Evolutionary conservation across 2,113 vertebrate genomes (phyloP).

Genomic region (Boleophthalmus pectinirostris): DNA sequence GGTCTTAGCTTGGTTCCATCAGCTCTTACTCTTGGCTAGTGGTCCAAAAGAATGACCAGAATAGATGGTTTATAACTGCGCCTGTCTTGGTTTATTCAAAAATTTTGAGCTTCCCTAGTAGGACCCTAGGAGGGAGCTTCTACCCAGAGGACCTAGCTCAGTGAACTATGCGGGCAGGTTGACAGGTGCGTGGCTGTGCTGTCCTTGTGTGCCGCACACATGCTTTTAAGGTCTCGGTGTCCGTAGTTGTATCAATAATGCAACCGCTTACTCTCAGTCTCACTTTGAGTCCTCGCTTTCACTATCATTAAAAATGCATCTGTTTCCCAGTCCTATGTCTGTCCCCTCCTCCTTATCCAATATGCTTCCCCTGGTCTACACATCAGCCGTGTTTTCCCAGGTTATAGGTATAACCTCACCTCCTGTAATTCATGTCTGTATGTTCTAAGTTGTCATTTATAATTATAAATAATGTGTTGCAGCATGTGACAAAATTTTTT

Average conservation of each 20-base stretch:
- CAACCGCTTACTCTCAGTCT: conserved; percentile 55
- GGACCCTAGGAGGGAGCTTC: not conserved
- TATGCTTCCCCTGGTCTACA: conserved; percentile 22
- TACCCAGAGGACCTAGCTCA: not conserved
- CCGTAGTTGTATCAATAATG: conserved; percentile 72
- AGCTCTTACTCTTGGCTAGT: conserved; percentile 9
- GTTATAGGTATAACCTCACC: not conserved
- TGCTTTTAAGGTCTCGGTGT: conserved; percentile 60
- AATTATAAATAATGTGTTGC: not conserved
- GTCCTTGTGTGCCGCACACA: conserved; percentile 20
- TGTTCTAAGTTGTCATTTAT: not conserved
- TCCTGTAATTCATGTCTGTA: not conserved
- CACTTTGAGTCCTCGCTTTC: conserved; percentile 57
- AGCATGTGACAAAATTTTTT: not conserved
- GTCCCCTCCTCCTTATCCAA: conserved; percentile 52
- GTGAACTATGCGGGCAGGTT: conserved; percentile 12
- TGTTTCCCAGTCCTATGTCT: conserved; percentile 50
- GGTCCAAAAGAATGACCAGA: conserved; percentile 32
- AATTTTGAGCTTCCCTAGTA: not conserved
- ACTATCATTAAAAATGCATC: conserved; percentile 74
- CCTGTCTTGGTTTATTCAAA: conserved; percentile 28
- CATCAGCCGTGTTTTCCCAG: conserved; percentile 20
- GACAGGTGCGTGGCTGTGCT: conserved; percentile 45
- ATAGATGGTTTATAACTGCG: conserved; percentile 35
- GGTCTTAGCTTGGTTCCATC: conserved; percentile 15